Evolutionary conservation across 2,113 vertebrate species (phyloP).

Genomic region (Anthoscopus minutus): DNA sequence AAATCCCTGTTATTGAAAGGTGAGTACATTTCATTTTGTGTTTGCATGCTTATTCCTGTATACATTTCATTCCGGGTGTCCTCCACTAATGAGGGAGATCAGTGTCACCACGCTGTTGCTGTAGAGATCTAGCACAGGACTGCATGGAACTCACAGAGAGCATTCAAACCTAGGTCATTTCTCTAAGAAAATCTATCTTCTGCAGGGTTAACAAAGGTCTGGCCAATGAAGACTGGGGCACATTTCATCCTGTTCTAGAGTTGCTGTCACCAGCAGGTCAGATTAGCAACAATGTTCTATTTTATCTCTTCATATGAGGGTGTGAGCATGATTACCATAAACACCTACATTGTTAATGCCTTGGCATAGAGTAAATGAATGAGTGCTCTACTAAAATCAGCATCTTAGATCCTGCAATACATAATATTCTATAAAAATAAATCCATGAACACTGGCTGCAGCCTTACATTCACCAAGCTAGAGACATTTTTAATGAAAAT

Average conservation of each 20-base stretch:
- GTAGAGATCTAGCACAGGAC: background rate
- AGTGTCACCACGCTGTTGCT: accelerated
- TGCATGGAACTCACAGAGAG: background rate
- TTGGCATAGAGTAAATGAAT: background rate
- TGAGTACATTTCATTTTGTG: background rate
- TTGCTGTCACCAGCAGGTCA: background rate
- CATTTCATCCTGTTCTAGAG: background rate
- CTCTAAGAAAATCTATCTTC: background rate
- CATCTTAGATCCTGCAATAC: background rate
- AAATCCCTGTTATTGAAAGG: background rate
- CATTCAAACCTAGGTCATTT: background rate
- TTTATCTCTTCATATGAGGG: background rate
- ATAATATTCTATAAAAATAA: background rate
- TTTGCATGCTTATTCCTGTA: background rate
- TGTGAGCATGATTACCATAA: background rate
- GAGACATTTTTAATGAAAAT: background rate
- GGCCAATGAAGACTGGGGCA: background rate
- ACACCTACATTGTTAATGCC: background rate
- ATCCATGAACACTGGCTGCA: background rate
- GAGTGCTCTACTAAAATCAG: background rate
- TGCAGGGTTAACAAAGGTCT: background rate
- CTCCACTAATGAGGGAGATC: background rate
- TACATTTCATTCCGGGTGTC: background rate
- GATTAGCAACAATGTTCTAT: background rate
- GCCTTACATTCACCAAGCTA: background rate